Evolutionary conservation across 2,888 invertebrate genomes (phyloP), one percentile per base, ranked within the genome.

Genomic region (Sipha maydis): DNA sequence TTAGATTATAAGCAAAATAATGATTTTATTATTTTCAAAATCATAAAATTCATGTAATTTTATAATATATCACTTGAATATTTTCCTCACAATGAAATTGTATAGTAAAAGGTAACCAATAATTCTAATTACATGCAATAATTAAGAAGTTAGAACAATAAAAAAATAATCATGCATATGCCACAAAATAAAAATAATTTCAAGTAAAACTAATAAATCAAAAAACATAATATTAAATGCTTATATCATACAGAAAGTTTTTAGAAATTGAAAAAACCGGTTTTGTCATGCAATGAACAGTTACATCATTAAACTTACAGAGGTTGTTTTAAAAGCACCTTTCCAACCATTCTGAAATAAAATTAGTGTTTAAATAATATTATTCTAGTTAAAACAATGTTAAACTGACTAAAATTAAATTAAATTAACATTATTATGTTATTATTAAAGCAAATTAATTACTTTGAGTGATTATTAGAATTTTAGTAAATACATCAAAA

Each of bases 241-340:
- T 76, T 61, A 41, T 28, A 82, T 48, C 9, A 67, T 2, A 75
- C n/a, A 28, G 4, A 84, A 28, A 28, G 19, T 61, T 84, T 56
- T 25, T 31, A 54, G 17, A 9, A 41, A 17, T 76, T 41, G 21
- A 48, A 48, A 78, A 84, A 3, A 34, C 17, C 3, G 14, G n/a
- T 38, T 61, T 84, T 67, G 0, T n/a, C 85, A 78, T 85, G 85
- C 85, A 85, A 19, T 78, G 14, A 77, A 85, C 21, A 41, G 38
- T 75, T 76, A 76, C 48, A 67, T n/a, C 31, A 54, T 77, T 69
- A 69, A 67, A 89, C 85, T 84, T 84, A 89, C 85, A 85, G 38
- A 7, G 89, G 89, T 80, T 89, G 89, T 85, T 89, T 89, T 56
- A 85, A 85, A 85, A 89, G 85, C 69, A 89, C 85, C 34, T 85